phyloP scores from a whole-genome alignment of 2,888 invertebrate genomes.

The Fissipunctia ypsillon region DNA sequence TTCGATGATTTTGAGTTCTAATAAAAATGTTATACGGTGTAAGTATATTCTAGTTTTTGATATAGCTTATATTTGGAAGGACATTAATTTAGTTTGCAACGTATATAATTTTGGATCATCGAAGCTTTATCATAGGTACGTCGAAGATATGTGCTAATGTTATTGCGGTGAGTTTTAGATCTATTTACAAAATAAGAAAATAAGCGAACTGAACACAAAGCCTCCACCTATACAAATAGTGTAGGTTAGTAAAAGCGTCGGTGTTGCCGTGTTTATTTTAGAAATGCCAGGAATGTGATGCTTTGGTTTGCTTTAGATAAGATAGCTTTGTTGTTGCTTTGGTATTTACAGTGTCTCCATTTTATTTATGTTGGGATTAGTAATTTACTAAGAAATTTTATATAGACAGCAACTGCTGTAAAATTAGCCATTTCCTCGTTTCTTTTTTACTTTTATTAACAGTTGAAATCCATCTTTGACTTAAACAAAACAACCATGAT shows the following conservation, averaged over 20 bases:
- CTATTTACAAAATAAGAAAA: conserved; percentile 48
- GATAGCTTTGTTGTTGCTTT: neutral
- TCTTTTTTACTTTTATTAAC: neutral
- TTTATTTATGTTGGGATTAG: neutral
- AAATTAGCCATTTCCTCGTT: neutral
- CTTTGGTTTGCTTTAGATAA: neutral
- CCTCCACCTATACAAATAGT: conserved; percentile 40
- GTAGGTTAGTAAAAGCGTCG: conserved; percentile 54
- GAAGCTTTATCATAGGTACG: conserved; percentile 37
- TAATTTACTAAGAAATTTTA: neutral
- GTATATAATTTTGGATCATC: neutral
- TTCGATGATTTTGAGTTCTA: conserved; percentile 15
- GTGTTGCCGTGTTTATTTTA: conserved; percentile 52
- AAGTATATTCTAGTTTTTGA: neutral
- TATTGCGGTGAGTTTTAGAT: conserved; percentile 41
- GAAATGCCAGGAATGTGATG: conserved; percentile 32
- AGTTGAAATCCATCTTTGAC: neutral
- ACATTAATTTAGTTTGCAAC: neutral
- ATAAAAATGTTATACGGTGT: neutral
- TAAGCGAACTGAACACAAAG: conserved; percentile 48
- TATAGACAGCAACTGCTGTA: too few relatives aligned
- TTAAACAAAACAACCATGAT: neutral
- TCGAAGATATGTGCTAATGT: conserved; percentile 34
- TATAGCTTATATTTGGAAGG: neutral
- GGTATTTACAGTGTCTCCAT: neutral